A percentile compares a stretch with the other conserved stretches of the same genome.
phyloP scores from a whole-genome alignment of 1,140 invertebrate species.

The Drosophila rufa region DNA sequence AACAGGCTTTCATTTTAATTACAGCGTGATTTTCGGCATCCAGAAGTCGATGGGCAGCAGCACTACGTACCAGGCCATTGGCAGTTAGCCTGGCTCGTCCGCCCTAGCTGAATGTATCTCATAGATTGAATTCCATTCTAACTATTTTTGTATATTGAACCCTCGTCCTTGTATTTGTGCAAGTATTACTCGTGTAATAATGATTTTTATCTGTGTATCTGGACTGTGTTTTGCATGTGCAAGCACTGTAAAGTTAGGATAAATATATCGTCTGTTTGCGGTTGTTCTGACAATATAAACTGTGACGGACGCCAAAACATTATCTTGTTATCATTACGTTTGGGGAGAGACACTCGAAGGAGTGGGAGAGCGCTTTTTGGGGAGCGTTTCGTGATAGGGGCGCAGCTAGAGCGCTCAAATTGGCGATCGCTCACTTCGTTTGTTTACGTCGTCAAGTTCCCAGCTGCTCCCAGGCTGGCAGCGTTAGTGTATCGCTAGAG shows the following conservation, averaged over 20 bases:
- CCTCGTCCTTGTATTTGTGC: slow-evolving; percentile 19
- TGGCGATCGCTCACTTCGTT: slow-evolving; percentile 36
- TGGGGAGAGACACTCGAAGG: not conserved
- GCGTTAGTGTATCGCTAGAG: slow-evolving; percentile 54
- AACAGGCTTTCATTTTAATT: not conserved
- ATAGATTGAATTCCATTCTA: slow-evolving; percentile 24
- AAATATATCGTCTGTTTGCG: slow-evolving; percentile 18
- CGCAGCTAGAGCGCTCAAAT: slow-evolving; percentile 12
- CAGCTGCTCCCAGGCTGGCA: slow-evolving; percentile 18
- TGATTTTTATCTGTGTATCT: slow-evolving; percentile 23
- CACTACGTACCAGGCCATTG: slow-evolving; percentile 65
- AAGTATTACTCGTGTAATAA: slow-evolving; percentile 37
- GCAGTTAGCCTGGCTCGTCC: slow-evolving; percentile 45
- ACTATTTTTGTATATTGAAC: slow-evolving; percentile 24
- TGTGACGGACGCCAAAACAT: slow-evolving; percentile 17
- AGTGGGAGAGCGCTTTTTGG: not conserved
- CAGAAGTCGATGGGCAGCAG: slow-evolving; percentile 67
- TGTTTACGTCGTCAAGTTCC: slow-evolving; percentile 37
- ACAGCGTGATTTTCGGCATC: slow-evolving; percentile 64
- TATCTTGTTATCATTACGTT: slow-evolving; percentile 2
- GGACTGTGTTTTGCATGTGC: slow-evolving; percentile 20
- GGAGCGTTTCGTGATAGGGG: slow-evolving; percentile 14
- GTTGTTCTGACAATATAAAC: slow-evolving; percentile 32
- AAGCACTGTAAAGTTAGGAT: slow-evolving; percentile 19
- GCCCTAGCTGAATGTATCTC: slow-evolving; percentile 28